Evolutionary conservation across 1,140 invertebrate genomes (phyloP).

Genomic region (Halyomorpha halys): DNA sequence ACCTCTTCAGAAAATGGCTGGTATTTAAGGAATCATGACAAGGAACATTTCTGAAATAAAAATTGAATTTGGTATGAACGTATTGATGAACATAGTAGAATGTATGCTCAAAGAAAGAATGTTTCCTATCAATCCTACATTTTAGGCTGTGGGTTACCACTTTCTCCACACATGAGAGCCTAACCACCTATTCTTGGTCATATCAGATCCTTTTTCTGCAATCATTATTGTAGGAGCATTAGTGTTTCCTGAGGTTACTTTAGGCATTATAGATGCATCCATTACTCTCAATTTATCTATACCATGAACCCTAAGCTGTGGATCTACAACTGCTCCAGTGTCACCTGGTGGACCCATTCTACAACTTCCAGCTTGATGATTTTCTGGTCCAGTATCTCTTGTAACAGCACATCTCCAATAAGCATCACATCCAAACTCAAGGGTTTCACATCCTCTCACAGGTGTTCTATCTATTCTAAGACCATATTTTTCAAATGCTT

Average conservation of each 20-base stretch:
- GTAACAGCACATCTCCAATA: constrained; percentile 72
- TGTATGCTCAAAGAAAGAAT: too few species aligned
- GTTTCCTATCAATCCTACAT: too few species aligned
- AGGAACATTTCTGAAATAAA: too few species aligned
- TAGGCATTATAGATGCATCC: constrained; percentile 71
- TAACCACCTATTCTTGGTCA: constrained; percentile 60
- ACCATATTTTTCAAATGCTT: constrained; percentile 55
- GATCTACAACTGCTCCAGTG: constrained; percentile 57
- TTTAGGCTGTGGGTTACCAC: constrained; percentile 26
- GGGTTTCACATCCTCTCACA: constrained; percentile 56
- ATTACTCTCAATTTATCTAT: constrained; percentile 58
- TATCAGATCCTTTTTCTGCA: constrained; percentile 65
- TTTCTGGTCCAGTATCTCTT: constrained; percentile 65
- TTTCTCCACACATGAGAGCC: constrained; percentile 32
- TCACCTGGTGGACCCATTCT: constrained; percentile 64
- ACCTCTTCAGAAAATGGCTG: too few species aligned
- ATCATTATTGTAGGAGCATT: constrained; percentile 76
- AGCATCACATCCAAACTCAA: constrained; percentile 59
- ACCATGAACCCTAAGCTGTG: constrained; percentile 54
- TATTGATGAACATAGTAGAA: too few species aligned
- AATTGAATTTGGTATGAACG: too few species aligned
- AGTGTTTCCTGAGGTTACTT: constrained; percentile 63
- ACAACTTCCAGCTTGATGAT: constrained; percentile 74
- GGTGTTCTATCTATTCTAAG: constrained; percentile 59
- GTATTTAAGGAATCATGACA: too few species aligned